phyloP scores from a whole-genome alignment of 2,888 invertebrate genomes.

The Sesamia inferens region DNA sequence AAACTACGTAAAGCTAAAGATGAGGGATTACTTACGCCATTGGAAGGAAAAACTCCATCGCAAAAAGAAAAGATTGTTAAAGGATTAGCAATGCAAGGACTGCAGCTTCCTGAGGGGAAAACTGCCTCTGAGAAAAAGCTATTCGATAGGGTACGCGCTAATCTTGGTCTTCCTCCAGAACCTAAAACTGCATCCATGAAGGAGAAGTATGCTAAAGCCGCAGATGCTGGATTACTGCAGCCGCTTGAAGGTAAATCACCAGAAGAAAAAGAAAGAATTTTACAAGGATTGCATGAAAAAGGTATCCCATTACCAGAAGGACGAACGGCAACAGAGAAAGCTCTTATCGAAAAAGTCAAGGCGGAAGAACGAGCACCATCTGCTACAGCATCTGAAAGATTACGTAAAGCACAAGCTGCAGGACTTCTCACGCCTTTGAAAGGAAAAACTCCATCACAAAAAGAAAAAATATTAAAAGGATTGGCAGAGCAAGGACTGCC shows the following conservation, averaged over 20 bases:
- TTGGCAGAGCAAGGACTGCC: constrained; percentile 30
- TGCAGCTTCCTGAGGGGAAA: constrained; percentile 54
- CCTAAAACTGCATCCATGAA: constrained; percentile 56
- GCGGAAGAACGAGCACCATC: constrained; percentile 4
- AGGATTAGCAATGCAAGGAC: constrained; percentile 40
- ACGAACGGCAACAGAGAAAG: constrained; percentile 63
- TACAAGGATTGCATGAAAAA: constrained; percentile 16
- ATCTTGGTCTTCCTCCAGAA: constrained; percentile 65
- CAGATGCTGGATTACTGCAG: constrained; percentile 62
- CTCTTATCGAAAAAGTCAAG: constrained; percentile 37
- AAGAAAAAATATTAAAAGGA: constrained; percentile 33
- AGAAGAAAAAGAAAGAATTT: constrained; percentile 52
- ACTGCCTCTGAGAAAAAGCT: constrained; percentile 64
- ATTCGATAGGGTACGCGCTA: constrained; percentile 64
- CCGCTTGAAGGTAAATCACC: constrained; percentile 59
- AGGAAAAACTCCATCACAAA: constrained; percentile 46
- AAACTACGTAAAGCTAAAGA: constrained; percentile 54
- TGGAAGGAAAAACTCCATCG: constrained; percentile 39
- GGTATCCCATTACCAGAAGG: constrained; percentile 65
- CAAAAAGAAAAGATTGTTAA: constrained; percentile 66
- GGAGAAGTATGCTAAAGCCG: constrained; percentile 60
- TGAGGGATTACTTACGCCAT: constrained; percentile 46
- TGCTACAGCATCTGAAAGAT: neutral
- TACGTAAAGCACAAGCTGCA: neutral
- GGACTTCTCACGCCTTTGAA: constrained; percentile 18